These are phyloP conservation scores for Macrostomum lignano DNA, from an alignment of 1,140 invertebrate species.

Conservation along the genomic window DNA sequence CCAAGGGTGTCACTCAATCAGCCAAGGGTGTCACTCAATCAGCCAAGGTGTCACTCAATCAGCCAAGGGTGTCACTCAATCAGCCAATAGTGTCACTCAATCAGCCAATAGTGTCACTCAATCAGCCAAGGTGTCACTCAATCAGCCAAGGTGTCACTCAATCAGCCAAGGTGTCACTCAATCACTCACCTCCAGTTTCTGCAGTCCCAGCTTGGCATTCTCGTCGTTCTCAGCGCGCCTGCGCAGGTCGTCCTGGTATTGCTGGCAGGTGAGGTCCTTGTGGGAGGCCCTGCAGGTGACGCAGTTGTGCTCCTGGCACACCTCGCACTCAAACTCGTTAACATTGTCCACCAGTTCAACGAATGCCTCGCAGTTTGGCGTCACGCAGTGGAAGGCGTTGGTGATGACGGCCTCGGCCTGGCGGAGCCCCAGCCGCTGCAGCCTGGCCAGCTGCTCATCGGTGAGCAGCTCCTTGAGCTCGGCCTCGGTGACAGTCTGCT, in stretches of 20 bases:
- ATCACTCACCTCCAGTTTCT: no score
- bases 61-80: no score
- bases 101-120: no score
- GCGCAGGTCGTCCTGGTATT: slow-evolving; percentile 48
- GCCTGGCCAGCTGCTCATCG: slow-evolving; percentile 41
- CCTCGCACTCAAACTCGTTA: slow-evolving; percentile 52
- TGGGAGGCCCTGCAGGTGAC: slow-evolving; percentile 65
- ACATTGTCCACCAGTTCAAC: slow-evolving; percentile 53
- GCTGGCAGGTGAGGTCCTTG: slow-evolving; percentile 46
- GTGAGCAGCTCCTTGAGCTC: slow-evolving; percentile 45
- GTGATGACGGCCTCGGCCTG: slow-evolving; percentile 48
- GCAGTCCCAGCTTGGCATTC: slow-evolving; percentile 38
- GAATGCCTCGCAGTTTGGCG: slow-evolving; percentile 57
- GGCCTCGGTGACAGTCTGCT: no score
- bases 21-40: no score
- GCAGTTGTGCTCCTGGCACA: slow-evolving; percentile 51
- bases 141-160: no score
- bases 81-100: no score
- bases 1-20: no score
- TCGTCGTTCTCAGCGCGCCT: slow-evolving; percentile 34
- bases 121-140: no score
- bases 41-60: no score
- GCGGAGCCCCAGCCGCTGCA: slow-evolving; percentile 48
- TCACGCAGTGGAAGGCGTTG: slow-evolving; percentile 67
- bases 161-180: no score